These are phyloP conservation scores for Sarcophaga caerulescens DNA, from an alignment of 2,888 invertebrate species.

Conservation along the genomic window DNA sequence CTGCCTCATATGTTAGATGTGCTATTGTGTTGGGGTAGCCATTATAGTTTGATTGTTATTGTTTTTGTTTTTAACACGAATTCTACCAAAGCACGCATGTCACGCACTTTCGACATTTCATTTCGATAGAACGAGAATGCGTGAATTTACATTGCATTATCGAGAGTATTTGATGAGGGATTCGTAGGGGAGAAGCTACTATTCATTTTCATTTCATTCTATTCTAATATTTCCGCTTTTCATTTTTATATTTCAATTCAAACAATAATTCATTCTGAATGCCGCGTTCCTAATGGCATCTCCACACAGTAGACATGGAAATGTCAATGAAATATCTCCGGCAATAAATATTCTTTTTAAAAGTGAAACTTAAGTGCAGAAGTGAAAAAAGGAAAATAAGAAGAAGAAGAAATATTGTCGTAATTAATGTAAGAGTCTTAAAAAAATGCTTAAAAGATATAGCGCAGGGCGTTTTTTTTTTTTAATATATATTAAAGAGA, in stretches of 20 bases:
- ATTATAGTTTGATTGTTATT: conserved; percentile 28
- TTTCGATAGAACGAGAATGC: background rate
- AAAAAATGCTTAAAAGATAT: no score
- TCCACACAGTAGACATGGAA: background rate
- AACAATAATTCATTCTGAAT: background rate
- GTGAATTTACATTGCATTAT: background rate
- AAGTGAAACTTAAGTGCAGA: background rate
- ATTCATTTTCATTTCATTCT: background rate
- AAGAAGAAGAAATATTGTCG: no score
- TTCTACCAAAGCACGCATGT: conserved; percentile 63
- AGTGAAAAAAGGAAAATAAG: no score
- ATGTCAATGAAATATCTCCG: background rate
- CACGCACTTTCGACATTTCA: conserved; percentile 63
- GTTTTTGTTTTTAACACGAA: conserved; percentile 6
- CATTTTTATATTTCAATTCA: background rate
- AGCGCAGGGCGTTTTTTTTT: no score
- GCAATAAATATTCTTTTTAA: background rate
- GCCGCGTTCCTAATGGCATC: background rate
- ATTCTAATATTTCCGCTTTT: background rate
- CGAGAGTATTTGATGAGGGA: background rate
- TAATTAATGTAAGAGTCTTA: no score
- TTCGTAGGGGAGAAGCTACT: background rate
- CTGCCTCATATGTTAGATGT: background rate
- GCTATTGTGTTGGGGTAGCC: background rate
- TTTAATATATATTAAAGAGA: no score